A percentile compares a stretch with the other conserved stretches of the same genome.
Evolutionary conservation across 2,113 vertebrate species (phyloP).

Genomic region (Ranitomeya variabilis): DNA sequence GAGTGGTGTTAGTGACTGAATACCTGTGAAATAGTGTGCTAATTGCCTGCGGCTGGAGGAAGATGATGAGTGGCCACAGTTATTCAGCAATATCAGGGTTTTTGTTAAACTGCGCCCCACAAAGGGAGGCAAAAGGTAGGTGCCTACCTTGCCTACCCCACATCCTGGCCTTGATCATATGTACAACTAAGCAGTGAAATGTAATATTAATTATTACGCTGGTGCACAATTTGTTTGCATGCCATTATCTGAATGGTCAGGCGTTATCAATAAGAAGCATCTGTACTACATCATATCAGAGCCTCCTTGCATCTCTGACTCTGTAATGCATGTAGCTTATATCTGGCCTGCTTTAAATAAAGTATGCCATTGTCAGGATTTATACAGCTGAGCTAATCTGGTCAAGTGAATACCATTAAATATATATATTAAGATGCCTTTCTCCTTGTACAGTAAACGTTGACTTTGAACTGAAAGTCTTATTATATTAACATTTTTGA

Average conservation of each 20-base stretch:
- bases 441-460: conserved; percentile 1
- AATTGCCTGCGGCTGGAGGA: too few relatives aligned
- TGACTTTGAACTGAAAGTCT: conserved; percentile 36
- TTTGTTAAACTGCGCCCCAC: too few relatives aligned
- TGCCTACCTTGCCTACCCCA: too few relatives aligned
- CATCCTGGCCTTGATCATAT: too few relatives aligned
- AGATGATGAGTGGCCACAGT: too few relatives aligned
- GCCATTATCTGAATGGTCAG: neutral
- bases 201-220: too few relatives aligned
- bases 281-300: neutral
- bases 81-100: too few relatives aligned
- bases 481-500: conserved; percentile 26
- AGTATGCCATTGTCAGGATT: neutral
- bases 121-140: too few relatives aligned
- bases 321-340: neutral
- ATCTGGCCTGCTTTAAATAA: conserved; percentile 1
- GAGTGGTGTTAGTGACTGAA: too few relatives aligned
- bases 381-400: conserved; percentile 17
- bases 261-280: neutral
- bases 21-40: too few relatives aligned
- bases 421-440: conserved; percentile 11
- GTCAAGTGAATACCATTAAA: conserved; percentile 15
- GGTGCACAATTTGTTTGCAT: neutral
- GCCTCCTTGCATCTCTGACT: neutral
- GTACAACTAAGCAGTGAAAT: too few relatives aligned